Evolutionary conservation across 2,888 invertebrate species (phyloP).

Genomic region (Pollenia amentaria): DNA sequence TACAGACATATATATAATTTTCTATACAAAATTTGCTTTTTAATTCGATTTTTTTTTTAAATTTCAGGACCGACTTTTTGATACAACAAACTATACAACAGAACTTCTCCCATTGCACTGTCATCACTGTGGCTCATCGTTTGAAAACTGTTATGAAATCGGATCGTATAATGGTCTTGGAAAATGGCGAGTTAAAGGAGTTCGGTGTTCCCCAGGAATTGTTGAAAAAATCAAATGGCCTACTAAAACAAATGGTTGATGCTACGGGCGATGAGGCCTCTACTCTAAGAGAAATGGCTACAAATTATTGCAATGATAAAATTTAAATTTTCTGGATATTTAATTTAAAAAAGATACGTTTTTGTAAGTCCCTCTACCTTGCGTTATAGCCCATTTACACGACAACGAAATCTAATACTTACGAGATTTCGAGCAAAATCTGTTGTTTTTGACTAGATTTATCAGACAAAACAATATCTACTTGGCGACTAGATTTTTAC

Average conservation of each 20-base stretch:
- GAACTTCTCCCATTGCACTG: constrained; percentile 92
- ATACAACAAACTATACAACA: constrained; percentile 93
- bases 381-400: neutral
- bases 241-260: constrained; percentile 89
- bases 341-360: neutral
- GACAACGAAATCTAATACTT: no score
- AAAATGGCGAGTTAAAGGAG: constrained; percentile 91
- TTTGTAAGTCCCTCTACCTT: neutral
- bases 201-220: constrained; percentile 89
- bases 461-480: no score
- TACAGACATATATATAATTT: no score
- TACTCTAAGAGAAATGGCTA: constrained; percentile 85
- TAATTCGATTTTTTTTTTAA: no score
- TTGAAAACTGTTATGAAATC: constrained; percentile 97
- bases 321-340: neutral
- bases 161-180: constrained; percentile 94
- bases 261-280: constrained; percentile 86
- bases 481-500: no score
- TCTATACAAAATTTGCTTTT: no score
- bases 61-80: constrained; percentile 88
- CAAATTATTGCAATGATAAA: constrained; percentile 80
- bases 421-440: no score
- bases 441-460: no score
- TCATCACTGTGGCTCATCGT: constrained; percentile 95
- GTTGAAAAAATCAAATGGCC: constrained; percentile 87